phyloP scores from a whole-genome alignment of 2,888 invertebrate species.

The Epirrita christyi region DNA sequence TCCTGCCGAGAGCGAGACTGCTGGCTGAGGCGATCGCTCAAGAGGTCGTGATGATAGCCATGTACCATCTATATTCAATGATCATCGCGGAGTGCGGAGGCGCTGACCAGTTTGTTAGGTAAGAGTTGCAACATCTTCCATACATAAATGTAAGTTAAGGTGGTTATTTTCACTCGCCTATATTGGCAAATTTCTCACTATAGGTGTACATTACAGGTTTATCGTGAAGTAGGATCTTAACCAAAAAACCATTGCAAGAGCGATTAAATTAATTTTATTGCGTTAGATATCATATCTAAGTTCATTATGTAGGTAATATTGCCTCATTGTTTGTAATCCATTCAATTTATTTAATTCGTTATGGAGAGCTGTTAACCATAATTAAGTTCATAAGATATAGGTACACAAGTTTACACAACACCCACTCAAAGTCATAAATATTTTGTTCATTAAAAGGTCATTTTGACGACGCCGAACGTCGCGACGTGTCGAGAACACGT shows the following conservation, averaged over 20 bases:
- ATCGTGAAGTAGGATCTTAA: neutral
- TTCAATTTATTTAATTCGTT: too few relatives aligned
- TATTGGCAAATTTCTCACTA: neutral
- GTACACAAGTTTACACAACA: too few relatives aligned
- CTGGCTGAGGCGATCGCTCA: conserved; percentile 88
- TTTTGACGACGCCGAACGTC: too few relatives aligned
- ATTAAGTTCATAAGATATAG: too few relatives aligned
- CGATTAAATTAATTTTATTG: neutral
- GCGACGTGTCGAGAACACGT: too few relatives aligned
- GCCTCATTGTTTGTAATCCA: neutral
- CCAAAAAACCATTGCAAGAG: neutral
- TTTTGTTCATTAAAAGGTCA: too few relatives aligned
- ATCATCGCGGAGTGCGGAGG: conserved; percentile 88
- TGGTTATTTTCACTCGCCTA: neutral
- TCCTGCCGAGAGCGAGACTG: conserved; percentile 87
- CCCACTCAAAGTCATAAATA: too few relatives aligned
- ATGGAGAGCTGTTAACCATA: too few relatives aligned
- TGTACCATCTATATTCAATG: conserved; percentile 89
- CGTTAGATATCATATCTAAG: too few relatives aligned
- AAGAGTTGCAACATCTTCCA: conserved; percentile 13
- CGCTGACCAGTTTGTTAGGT: conserved; percentile 83
- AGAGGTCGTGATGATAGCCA: conserved; percentile 87
- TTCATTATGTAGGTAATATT: neutral
- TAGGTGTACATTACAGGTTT: neutral
- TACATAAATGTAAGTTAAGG: neutral